A percentile compares a stretch with the other conserved stretches of the same genome.
Conservation (phyloP, 2,797 vertebrate genomes). For the Artibeus lituratus region DNA sequence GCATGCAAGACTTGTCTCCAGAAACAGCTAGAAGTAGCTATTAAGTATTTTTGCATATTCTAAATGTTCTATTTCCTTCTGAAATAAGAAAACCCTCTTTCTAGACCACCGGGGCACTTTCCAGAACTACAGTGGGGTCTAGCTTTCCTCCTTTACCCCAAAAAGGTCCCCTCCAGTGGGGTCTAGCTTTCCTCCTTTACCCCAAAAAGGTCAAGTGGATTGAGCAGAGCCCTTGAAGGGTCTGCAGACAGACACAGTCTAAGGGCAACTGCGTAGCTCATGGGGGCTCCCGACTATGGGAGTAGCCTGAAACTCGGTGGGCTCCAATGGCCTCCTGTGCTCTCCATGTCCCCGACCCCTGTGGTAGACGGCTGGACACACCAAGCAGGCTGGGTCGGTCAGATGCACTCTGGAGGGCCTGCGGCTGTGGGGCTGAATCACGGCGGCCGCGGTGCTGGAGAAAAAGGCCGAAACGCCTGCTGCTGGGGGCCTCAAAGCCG, state of each 20-base stretch:
- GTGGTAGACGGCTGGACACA: background rate
- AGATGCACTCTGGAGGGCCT: background rate
- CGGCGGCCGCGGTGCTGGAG: background rate
- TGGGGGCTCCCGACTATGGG: background rate
- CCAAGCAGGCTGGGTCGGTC: background rate
- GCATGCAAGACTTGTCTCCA: background rate
- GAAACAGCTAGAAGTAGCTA: background rate
- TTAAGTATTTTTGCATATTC: background rate
- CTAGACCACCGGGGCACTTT: background rate
- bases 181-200: too few species aligned
- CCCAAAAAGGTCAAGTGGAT: background rate
- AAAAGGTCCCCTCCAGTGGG: background rate
- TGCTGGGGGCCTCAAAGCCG: background rate
- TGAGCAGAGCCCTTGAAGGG: background rate
- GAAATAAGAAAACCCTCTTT: conserved; percentile 10
- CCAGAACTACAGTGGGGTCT: background rate
- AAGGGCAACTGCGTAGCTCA: background rate
- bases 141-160: background rate
- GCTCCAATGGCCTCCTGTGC: too few species aligned
- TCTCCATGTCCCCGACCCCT: background rate
- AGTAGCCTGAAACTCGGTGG: background rate
- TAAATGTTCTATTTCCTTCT: background rate
- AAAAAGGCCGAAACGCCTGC: background rate
- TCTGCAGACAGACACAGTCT: background rate
- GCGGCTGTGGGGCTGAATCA: background rate